phyloP scores from a whole-genome alignment of 1,140 invertebrate genomes.

The Muscidifurax raptorellus region DNA sequence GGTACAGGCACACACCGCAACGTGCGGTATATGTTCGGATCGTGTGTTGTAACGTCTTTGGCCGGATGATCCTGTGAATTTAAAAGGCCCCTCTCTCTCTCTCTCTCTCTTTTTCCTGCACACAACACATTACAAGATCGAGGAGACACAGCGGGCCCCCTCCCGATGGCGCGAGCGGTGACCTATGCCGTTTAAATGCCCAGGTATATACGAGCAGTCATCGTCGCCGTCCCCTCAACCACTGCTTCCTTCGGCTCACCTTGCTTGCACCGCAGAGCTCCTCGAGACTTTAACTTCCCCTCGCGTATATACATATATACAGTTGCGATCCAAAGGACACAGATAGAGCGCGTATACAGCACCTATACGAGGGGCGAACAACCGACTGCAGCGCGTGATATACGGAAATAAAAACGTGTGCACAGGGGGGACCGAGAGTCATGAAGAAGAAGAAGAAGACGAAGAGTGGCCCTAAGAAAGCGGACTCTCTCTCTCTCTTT shows the following conservation, averaged over 20 bases:
- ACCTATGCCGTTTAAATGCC: constrained; percentile 70
- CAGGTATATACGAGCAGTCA: constrained; percentile 59
- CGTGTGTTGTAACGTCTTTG: constrained; percentile 42
- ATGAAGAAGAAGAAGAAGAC: constrained; percentile 44
- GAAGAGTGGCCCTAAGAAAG: constrained; percentile 46
- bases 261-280: constrained; percentile 40
- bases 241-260: constrained; percentile 48
- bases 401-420: not conserved
- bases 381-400: not conserved
- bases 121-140: not conserved
- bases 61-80: constrained; percentile 16
- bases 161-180: constrained; percentile 52
- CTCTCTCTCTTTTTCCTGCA: not conserved
- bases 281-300: constrained; percentile 62
- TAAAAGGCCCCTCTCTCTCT: constrained; percentile 27
- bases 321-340: not conserved
- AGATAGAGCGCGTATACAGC: not conserved
- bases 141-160: constrained; percentile 61
- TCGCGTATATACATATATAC: not conserved
- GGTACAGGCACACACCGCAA: not conserved
- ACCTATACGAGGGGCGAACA: not conserved
- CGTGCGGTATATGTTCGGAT: too few species aligned
- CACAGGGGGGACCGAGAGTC: not conserved
- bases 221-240: not conserved
- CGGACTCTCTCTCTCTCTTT: not conserved